Evolutionary conservation across 2,797 vertebrate species (phyloP), one percentile per base, ranked within the genome.

Genomic region (Pangasius larnaudii): DNA sequence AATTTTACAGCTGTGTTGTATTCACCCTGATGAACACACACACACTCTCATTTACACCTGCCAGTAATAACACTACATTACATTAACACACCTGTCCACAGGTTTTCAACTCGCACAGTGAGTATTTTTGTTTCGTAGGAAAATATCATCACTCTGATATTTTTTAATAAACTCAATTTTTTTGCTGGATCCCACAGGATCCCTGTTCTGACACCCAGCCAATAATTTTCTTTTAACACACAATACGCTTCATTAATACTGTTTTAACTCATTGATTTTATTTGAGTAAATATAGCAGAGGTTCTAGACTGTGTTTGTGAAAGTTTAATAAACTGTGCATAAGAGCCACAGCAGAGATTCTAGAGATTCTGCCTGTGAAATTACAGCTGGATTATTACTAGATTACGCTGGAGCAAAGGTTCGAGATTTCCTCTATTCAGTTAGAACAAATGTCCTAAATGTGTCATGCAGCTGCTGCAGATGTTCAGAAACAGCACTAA

Each of bases 1-100:
- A 69, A 59, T 79, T 85, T 85, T 88, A 88, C 74, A 85, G 74
- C 86, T 83, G 78, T 75, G 77, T 84, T 67, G 81, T 84, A 56
- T 56, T 49, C 42, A 3, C 16, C 13, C 30, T 14, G 24, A 63
- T 18, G 36, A 7, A 75, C 19, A 72, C 53, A 67, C 49, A 67
- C 49, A 67, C 39, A 27, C 67, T 58, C 59, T 19, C 33, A 69
- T 75, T 88, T 85, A 86, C 89, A 87, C 86, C 85, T 84, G 61
- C 53, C 16, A 30, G 18, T 59, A 59, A 24, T 59, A 59, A 58
- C 51, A 61, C 11, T 39, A 49, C 53, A 79, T 22, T 56, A 61
- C 59, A 82, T n/a, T 18, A 63, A 49, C 39, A 46, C 33, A 39
- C 51, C 6, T 63, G 59, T 63, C 8, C 5, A 9, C 0, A 9